These are phyloP conservation scores for Heteractis magnifica DNA, from an alignment of 92 coral and sea anemone genomes.

Conservation along the genomic window DNA sequence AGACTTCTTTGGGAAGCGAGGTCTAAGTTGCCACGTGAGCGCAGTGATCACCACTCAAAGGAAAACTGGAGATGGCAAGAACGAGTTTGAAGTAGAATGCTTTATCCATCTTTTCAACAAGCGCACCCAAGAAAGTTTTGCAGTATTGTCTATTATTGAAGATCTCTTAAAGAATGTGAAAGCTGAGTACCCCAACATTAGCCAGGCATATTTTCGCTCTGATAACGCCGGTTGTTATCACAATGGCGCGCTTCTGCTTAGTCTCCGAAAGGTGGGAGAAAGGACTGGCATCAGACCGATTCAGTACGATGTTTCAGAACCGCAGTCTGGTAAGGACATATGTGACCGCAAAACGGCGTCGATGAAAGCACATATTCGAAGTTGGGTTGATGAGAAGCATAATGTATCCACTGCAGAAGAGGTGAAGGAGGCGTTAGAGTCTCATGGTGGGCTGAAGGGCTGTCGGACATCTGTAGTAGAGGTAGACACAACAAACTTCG, in stretches of 20 bases:
- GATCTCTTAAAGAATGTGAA: constrained; percentile 46
- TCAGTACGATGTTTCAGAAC: constrained; percentile 20
- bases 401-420: constrained; percentile 40
- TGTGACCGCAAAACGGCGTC: constrained; percentile 38
- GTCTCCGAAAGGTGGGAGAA: constrained; percentile 39
- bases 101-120: constrained; percentile 42
- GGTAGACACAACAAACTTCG: constrained; percentile 24
- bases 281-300: constrained; percentile 33
- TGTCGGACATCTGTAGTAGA: constrained; percentile 33
- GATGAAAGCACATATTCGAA: constrained; percentile 21
- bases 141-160: constrained; percentile 49
- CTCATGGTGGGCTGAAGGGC: constrained; percentile 28
- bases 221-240: constrained; percentile 63
- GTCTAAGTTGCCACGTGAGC: constrained; percentile 59
- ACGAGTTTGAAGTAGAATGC: constrained; percentile 46
- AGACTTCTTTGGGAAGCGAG: constrained; percentile 58
- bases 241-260: constrained; percentile 45
- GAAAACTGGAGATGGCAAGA: constrained; percentile 1
- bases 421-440: constrained; percentile 18
- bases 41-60: constrained; percentile 48
- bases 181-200: constrained; percentile 45
- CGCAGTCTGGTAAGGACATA: constrained; percentile 2
- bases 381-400: constrained; percentile 38
- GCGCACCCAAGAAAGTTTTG: constrained; percentile 55
- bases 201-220: constrained; percentile 44